phyloP scores from a whole-genome alignment of 2,888 invertebrate genomes.

The Calephelis perditalis region DNA sequence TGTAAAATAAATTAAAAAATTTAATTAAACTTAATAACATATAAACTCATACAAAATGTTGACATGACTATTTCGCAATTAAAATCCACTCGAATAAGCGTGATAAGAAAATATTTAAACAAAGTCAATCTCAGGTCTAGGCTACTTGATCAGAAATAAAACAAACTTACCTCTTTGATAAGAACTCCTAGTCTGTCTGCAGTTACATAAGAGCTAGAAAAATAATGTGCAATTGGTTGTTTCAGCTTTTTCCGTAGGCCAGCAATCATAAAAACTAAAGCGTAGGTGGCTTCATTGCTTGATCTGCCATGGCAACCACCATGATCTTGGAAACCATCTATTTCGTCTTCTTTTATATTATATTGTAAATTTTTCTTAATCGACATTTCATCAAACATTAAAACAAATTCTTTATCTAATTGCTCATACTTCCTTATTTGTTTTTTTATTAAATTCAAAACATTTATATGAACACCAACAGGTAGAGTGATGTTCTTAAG shows the following conservation, averaged over 20 bases:
- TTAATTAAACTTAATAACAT: too few species aligned
- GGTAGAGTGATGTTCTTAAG: not conserved
- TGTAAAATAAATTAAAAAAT: too few species aligned
- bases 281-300: not conserved
- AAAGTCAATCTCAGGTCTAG: too few species aligned
- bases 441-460: not conserved
- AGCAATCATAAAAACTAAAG: constrained; percentile 13
- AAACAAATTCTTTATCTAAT: not conserved
- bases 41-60: too few species aligned
- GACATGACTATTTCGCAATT: too few species aligned
- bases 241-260: constrained; percentile 1
- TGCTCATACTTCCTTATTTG: not conserved
- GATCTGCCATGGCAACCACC: constrained; percentile 6
- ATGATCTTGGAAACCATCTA: constrained; percentile 3
- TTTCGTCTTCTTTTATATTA: not conserved
- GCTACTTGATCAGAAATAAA: too few species aligned
- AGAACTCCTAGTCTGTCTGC: not conserved
- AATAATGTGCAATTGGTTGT: not conserved
- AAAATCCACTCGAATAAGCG: too few species aligned
- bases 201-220: constrained; percentile 3
- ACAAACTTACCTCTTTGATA: not conserved
- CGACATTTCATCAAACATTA: constrained; percentile 11
- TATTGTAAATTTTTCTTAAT: constrained; percentile 2
- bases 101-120: too few species aligned
- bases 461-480: not conserved